Conservation (phyloP, 2,797 vertebrate species). For the Pyrrhura leucotis region DNA sequence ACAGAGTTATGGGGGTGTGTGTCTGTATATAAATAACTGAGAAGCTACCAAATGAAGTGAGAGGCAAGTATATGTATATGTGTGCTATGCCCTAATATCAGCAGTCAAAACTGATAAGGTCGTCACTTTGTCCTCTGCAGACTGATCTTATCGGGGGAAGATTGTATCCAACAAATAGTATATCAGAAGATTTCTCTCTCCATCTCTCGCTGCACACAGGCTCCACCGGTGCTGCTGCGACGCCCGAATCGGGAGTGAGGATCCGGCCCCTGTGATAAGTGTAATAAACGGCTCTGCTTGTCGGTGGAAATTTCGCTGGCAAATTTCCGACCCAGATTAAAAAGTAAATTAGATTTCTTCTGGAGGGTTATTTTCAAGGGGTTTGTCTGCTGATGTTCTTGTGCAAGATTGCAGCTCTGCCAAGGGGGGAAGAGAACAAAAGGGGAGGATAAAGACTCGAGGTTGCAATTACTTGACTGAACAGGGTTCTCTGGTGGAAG, state of each 20-base stretch:
- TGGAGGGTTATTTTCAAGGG: slow-evolving; percentile 77
- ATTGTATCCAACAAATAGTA: slow-evolving; percentile 76
- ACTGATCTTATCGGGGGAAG: slow-evolving; percentile 61
- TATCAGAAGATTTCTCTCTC: slow-evolving; percentile 57
- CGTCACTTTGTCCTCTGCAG: slow-evolving; percentile 54
- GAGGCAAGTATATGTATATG: background rate
- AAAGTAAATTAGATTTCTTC: slow-evolving; percentile 83
- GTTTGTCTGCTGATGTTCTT: slow-evolving; percentile 73
- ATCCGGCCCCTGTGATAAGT: slow-evolving; percentile 50
- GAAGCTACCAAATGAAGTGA: background rate
- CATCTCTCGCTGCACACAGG: accelerated
- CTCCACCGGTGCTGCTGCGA: background rate
- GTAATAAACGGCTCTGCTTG: slow-evolving; percentile 70
- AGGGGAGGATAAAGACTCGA: slow-evolving; percentile 64
- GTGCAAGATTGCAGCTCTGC: slow-evolving; percentile 72
- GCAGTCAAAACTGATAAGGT: slow-evolving; percentile 23
- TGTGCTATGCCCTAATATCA: background rate
- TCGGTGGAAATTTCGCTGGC: slow-evolving; percentile 71
- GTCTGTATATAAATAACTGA: accelerated
- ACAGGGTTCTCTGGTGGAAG: slow-evolving; percentile 66
- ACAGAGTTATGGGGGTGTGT: accelerated
- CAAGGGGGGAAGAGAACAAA: slow-evolving; percentile 67
- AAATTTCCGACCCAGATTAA: slow-evolving; percentile 81
- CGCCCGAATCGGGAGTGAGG: slow-evolving; percentile 29
- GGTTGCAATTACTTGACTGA: slow-evolving; percentile 70